Evolutionary conservation across 2,888 invertebrate species (phyloP), one percentile per base, ranked within the genome.

Genomic region (Cremastobaeus sp.): DNA sequence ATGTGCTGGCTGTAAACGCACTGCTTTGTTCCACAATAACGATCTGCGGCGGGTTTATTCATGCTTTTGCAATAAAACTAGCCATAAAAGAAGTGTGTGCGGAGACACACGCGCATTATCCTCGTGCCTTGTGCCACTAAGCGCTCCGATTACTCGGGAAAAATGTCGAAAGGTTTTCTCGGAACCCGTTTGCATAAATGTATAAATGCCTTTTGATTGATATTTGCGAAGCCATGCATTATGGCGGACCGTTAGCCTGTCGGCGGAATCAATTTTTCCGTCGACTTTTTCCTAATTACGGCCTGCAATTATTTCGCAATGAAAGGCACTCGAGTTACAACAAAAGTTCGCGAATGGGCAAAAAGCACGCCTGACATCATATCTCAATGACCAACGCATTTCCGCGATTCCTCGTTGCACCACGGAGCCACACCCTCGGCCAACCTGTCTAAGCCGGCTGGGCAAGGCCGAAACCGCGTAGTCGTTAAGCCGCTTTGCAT

Each of bases 31-130:
- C 54, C 64, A 52, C 45, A 39, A 37, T 52, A 52, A 64, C 52
- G 52, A 64, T 64, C 52, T 35, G 14, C 35, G 64, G 52, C 64
- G 52, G 52, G 43, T 64, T 64, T 52, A 64, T 64, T 64, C 52
- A 64, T 64, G 35, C 25, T 45, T 43, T 35, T 15, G 50, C 35
- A 64, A 64, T 64, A 64, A 64, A 64, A 43, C 52, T 64, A 64
- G 52, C 48, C 41, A 45, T 52, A 52, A 62, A 62, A 41, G 48
- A 62, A 34, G 30, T 34, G 47, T 21, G 34, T 21, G 41, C 17
- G 30, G 28, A 43, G 55, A 32, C 45, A 30, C 39, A 14, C 43
- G 15, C 45, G 34, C 45, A 37, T 43, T 57, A 57, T 57, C 41
- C 34, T 9, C 18, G 30, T 18, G 35, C 47, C 34, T 60, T 48